Conservation (phyloP, 2,113 vertebrate species). For the Tangachromis dhanisi region DNA sequence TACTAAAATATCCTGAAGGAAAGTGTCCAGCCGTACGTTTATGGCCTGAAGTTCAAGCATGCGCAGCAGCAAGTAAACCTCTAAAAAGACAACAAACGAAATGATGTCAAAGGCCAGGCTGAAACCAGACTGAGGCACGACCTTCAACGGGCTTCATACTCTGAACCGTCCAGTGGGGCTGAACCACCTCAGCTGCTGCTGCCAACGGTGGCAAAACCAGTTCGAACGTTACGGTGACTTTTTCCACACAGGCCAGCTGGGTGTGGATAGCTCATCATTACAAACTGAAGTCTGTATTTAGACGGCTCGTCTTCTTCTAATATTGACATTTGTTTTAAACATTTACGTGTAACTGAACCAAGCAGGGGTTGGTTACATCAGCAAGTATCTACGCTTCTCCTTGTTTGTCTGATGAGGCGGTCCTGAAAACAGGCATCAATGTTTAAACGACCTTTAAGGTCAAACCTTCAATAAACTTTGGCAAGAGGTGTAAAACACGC, state of each 20-base stretch:
- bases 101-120: neutral
- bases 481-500: rapidly evolving
- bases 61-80: neutral
- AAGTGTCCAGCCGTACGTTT: neutral
- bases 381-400: neutral
- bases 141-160: neutral
- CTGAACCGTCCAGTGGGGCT: neutral
- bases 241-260: neutral
- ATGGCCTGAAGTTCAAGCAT: neutral
- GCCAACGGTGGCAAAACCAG: neutral
- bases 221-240: neutral
- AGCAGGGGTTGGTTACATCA: neutral
- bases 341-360: neutral
- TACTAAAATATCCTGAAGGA: neutral
- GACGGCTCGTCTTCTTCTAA: neutral
- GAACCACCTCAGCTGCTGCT: neutral
- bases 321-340: neutral
- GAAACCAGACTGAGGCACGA: neutral
- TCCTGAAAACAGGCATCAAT: neutral
- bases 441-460: neutral
- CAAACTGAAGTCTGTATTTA: neutral
- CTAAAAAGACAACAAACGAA: neutral
- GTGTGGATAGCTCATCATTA: neutral
- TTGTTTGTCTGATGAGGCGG: rapidly evolving
- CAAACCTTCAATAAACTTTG: neutral